Conservation (phyloP, 1,140 invertebrate genomes). For the Calycopis cecrops region DNA sequence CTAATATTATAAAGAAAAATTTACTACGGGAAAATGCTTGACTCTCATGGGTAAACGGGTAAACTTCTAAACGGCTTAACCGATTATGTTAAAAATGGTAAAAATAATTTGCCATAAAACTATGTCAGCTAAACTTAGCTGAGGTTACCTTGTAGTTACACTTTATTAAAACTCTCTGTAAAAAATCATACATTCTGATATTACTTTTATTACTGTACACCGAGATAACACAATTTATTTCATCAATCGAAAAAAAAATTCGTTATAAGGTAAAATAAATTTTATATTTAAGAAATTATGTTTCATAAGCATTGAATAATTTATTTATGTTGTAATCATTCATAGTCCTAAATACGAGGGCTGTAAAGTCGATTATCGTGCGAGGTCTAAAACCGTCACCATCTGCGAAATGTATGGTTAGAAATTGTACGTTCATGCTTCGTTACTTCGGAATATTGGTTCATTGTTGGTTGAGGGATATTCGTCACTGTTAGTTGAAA, state of each 20-base stretch:
- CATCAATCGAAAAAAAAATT: background rate
- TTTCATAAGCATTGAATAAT: constrained; percentile 9
- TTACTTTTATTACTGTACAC: no score
- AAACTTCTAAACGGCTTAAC: no score
- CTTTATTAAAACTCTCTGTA: no score
- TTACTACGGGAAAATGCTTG: no score
- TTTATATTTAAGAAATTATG: background rate
- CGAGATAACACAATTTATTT: no score
- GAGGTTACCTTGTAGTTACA: no score
- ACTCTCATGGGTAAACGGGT: no score
- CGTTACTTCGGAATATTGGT: constrained; percentile 50
- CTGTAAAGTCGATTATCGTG: constrained; percentile 37
- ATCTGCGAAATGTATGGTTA: constrained; percentile 35
- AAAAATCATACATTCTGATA: no score
- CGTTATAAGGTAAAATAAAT: background rate
- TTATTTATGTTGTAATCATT: constrained; percentile 15
- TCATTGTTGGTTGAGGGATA: constrained; percentile 38
- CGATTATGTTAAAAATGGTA: no score
- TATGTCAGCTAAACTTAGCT: no score
- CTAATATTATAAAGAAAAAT: no score
- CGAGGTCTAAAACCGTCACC: constrained; percentile 43
- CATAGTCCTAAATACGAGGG: constrained; percentile 10
- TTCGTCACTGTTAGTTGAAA: constrained; percentile 31
- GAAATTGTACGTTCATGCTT: constrained; percentile 46
- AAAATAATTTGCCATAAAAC: no score